A percentile compares a stretch with the other conserved stretches of the same genome.
Conservation (phyloP, 2,113 vertebrate genomes). For the Pterocles orientalis region DNA sequence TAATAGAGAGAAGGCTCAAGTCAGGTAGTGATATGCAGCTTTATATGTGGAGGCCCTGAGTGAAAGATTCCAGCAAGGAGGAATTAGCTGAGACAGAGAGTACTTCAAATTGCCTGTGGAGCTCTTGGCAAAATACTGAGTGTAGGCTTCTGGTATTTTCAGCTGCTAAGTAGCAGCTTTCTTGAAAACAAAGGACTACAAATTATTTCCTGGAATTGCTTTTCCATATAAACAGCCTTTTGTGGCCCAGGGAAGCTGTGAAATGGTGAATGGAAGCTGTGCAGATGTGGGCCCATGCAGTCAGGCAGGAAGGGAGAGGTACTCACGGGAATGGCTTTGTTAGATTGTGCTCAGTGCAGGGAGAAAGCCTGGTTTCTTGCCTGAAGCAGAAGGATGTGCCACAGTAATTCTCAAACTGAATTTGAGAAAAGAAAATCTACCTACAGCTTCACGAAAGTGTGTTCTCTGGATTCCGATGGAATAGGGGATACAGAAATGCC, state of each 20-base stretch:
- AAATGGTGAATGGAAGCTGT: background rate
- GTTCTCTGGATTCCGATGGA: background rate
- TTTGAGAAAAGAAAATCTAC: background rate
- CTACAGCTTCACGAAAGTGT: background rate
- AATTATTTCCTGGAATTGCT: background rate
- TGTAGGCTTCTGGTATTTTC: constrained; percentile 14
- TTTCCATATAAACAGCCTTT: background rate
- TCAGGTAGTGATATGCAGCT: background rate
- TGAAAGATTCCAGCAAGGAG: background rate
- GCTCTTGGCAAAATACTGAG: background rate
- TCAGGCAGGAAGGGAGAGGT: background rate
- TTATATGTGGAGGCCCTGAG: background rate
- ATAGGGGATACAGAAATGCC: background rate
- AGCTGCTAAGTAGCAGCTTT: constrained; percentile 4
- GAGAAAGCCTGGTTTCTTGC: background rate
- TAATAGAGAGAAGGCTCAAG: background rate
- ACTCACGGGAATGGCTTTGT: background rate
- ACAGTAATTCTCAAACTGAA: background rate
- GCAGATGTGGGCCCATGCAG: background rate
- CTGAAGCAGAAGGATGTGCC: background rate
- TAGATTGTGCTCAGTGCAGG: background rate
- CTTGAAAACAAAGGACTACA: constrained; percentile 14
- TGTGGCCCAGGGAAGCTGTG: background rate
- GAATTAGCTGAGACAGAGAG: background rate
- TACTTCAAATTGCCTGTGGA: background rate